Percentiles rank a stretch among this genome's conserved stretches.
phyloP scores from a whole-genome alignment of 2,797 vertebrate genomes.

The Microctenopoma stevenorrisi region DNA sequence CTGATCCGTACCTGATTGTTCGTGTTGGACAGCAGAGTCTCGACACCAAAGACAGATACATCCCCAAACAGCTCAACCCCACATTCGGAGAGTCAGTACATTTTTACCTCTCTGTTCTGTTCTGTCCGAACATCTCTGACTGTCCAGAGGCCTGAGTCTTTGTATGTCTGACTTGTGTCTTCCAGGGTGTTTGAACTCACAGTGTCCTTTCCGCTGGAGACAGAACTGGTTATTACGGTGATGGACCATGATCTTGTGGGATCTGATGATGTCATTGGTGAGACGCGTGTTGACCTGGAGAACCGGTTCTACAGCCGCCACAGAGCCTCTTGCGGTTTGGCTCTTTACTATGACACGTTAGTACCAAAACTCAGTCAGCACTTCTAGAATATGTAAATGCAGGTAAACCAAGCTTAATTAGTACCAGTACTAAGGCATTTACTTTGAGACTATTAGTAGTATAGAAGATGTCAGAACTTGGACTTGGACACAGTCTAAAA shows the following conservation, averaged over 20 bases:
- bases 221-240: conserved; percentile 86
- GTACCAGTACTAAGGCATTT: no score
- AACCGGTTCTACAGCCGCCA: conserved; percentile 96
- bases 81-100: conserved; percentile 93
- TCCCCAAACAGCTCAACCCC: conserved; percentile 95
- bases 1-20: conserved; percentile 92
- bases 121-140: neutral
- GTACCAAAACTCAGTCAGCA: conserved; percentile 28
- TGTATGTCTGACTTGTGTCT: conserved; percentile 7
- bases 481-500: neutral
- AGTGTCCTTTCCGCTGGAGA: conserved; percentile 91
- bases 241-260: conserved; percentile 93
- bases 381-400: neutral
- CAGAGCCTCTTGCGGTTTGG: conserved; percentile 89
- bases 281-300: conserved; percentile 92
- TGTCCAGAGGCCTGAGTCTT: neutral
- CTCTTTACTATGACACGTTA: conserved; percentile 89
- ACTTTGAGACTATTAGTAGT: no score
- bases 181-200: conserved; percentile 92
- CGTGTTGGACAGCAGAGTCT: conserved; percentile 83
- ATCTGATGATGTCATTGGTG: conserved; percentile 91
- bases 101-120: conserved; percentile 4
- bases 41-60: conserved; percentile 90
- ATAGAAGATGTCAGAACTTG: no score
- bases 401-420: no score